A percentile compares a stretch with the other conserved stretches of the same genome.
Evolutionary conservation across 2,888 invertebrate genomes (phyloP).

Genomic region (Pristionchus arcanus): DNA sequence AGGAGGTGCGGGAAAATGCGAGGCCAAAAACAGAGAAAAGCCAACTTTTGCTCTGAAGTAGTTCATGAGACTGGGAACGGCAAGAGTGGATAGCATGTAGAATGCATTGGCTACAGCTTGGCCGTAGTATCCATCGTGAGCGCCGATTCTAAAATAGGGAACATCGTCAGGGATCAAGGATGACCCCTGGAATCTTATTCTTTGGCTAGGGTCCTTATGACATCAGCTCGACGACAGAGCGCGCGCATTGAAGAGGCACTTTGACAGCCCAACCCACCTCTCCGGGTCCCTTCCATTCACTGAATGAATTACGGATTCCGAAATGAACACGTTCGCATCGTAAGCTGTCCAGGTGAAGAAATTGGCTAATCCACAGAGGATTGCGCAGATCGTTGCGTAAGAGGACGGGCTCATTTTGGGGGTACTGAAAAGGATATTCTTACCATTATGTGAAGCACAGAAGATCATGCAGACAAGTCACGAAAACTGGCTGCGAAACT

Average conservation of each 20-base stretch:
- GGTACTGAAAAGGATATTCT: too few relatives aligned
- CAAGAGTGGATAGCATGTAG: constrained; percentile 1
- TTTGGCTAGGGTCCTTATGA: too few relatives aligned
- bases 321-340: constrained; percentile 2
- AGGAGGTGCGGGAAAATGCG: too few relatives aligned
- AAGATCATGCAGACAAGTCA: neutral
- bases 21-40: too few relatives aligned
- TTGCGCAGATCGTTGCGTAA: neutral
- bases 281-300: constrained; percentile 14
- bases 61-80: constrained; percentile 21
- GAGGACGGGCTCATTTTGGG: neutral
- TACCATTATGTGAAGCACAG: too few relatives aligned
- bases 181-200: too few relatives aligned
- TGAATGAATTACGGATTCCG: neutral
- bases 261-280: too few relatives aligned
- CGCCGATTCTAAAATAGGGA: neutral
- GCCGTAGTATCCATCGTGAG: constrained; percentile 33
- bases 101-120: neutral
- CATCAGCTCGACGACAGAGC: too few relatives aligned
- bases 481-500: too few relatives aligned
- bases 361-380: constrained; percentile 21
- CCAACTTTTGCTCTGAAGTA: neutral
- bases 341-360: constrained; percentile 9
- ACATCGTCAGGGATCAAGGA: neutral
- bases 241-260: too few relatives aligned